These are phyloP conservation scores for Furnarius figulus DNA, from an alignment of 2,113 vertebrate genomes.

Conservation along the genomic window DNA sequence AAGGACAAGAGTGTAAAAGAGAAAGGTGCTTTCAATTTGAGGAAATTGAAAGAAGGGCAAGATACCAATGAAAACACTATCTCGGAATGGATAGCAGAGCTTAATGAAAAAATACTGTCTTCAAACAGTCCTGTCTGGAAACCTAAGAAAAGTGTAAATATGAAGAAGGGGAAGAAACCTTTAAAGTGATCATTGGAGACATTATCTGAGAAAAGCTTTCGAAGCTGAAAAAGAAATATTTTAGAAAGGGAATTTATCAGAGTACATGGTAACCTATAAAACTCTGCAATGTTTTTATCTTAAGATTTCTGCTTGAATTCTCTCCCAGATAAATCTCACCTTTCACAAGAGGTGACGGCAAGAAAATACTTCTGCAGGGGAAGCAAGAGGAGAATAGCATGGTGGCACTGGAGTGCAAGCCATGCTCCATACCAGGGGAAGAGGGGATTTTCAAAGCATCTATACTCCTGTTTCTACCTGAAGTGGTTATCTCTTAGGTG, in stretches of 20 bases:
- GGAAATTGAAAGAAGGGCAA: constrained; percentile 14
- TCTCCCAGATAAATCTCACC: background rate
- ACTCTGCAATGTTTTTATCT: background rate
- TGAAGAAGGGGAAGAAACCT: background rate
- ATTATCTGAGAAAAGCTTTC: background rate
- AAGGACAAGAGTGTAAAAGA: background rate
- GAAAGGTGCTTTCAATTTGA: background rate
- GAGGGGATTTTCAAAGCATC: background rate
- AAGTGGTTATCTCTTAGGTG: background rate
- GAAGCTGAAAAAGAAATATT: background rate
- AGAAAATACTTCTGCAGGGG: background rate
- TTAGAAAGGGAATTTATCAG: background rate
- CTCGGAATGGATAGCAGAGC: background rate
- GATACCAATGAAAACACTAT: background rate
- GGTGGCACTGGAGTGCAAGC: rapidly evolving
- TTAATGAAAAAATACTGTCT: constrained; percentile 22
- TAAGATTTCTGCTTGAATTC: background rate
- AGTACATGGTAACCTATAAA: background rate
- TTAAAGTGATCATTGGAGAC: background rate
- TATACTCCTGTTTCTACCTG: background rate
- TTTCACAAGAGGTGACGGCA: background rate
- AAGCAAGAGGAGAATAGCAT: rapidly evolving
- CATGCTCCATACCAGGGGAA: rapidly evolving
- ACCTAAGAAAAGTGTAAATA: constrained; percentile 21
- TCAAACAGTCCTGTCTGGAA: background rate